phyloP scores from a whole-genome alignment of 2,113 vertebrate genomes.

The Hydrochoerus hydrochaeris region DNA sequence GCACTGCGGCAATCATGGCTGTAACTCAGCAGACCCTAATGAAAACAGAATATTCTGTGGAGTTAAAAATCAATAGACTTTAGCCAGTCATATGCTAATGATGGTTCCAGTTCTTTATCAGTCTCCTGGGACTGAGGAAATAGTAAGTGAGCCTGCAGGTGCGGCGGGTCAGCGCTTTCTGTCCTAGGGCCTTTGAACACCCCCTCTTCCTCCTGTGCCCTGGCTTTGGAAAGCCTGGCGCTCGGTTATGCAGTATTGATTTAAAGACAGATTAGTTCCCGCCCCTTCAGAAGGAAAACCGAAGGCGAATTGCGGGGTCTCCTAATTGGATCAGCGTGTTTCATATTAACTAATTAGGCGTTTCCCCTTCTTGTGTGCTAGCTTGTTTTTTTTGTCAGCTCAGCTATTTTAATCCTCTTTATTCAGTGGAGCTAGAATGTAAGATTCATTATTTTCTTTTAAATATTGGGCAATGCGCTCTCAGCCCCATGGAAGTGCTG shows the following conservation, averaged over 20 bases:
- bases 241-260: slow-evolving; percentile 64
- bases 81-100: slow-evolving; percentile 79
- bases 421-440: background rate
- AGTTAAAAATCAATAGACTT: slow-evolving; percentile 78
- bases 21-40: slow-evolving; percentile 60
- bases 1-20: background rate
- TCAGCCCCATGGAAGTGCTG: background rate
- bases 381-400: slow-evolving; percentile 53
- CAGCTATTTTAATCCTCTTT: slow-evolving; percentile 73
- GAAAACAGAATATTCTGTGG: slow-evolving; percentile 72
- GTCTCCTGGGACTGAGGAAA: slow-evolving; percentile 63
- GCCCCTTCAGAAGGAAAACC: slow-evolving; percentile 60
- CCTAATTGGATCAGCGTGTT: slow-evolving; percentile 77
- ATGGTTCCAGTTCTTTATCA: slow-evolving; percentile 43
- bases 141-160: background rate
- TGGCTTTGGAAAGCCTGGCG: rapidly evolving
- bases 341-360: slow-evolving; percentile 77
- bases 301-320: background rate
- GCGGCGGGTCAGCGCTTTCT: slow-evolving; percentile 61
- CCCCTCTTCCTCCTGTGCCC: background rate
- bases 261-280: slow-evolving; percentile 67
- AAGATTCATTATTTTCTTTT: slow-evolving; percentile 71
- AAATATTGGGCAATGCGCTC: slow-evolving; percentile 55
- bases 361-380: background rate
- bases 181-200: background rate